Evolutionary conservation across 2,888 invertebrate genomes (phyloP).

Genomic region (Callyntrura guangdongensis): DNA sequence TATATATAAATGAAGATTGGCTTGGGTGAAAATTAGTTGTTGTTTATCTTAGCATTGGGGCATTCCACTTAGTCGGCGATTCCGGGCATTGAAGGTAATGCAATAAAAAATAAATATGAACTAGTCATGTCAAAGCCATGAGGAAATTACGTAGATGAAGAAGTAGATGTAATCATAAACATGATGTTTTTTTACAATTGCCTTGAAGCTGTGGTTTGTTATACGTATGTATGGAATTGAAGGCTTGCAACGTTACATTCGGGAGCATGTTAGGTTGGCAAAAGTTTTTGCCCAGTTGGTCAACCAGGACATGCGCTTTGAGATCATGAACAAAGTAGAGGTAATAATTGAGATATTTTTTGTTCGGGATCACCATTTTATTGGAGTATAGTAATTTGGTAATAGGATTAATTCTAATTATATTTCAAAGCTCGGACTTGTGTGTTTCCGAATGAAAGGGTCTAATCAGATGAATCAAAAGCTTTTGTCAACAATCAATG

Average conservation of each 20-base stretch:
- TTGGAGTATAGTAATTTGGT: no score
- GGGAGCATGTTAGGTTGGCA: constrained; percentile 93
- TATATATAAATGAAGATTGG: no score
- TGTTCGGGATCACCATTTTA: no score
- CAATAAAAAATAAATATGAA: no score
- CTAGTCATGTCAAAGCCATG: no score
- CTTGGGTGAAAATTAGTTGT: no score
- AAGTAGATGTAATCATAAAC: no score
- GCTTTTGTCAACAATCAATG: constrained; percentile 92
- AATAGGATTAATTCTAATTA: background rate
- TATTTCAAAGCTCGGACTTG: constrained; percentile 89
- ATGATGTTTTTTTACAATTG: no score
- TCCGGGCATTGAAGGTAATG: no score
- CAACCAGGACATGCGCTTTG: constrained; percentile 93
- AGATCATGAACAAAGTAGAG: constrained; percentile 95
- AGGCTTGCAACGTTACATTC: constrained; percentile 93
- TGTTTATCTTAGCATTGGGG: constrained; percentile 90
- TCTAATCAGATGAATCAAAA: constrained; percentile 91
- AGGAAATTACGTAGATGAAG: no score
- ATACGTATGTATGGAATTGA: constrained; percentile 88
- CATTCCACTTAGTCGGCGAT: constrained; percentile 93
- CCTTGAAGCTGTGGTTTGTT: constrained; percentile 94
- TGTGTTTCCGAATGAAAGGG: constrained; percentile 92
- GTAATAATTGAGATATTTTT: constrained; percentile 60
- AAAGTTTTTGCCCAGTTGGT: constrained; percentile 95